Evolutionary conservation across 2,797 vertebrate species (phyloP), one percentile per base, ranked within the genome.

Genomic region (Hydrolagus colliei): DNA sequence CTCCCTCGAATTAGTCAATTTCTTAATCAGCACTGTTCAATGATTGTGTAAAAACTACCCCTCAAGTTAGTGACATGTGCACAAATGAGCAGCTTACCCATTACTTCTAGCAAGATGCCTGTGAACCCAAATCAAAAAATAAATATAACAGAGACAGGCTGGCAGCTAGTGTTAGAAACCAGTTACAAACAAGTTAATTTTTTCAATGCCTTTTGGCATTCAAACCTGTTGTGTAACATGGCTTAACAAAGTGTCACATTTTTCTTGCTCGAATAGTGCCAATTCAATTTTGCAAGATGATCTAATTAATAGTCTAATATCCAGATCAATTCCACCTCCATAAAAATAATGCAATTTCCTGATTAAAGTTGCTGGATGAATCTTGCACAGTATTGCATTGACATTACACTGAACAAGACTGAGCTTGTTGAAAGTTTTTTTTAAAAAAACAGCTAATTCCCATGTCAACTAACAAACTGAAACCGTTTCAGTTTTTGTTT

Each of bases 121-220:
- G 41, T 3, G 6, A 52, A 52, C 3, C 14, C 65, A 68, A 16
- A 27, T 71, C 67, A 67, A 68, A 84, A 68, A 84, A 67, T 84
- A 84, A 84, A 84, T 84, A 84, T 68, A 84, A 68, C 79, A 84
- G 63, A 84, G 79, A 35, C 79, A 84, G 79, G 18, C 27, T 84
- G 79, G 79, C 79, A 84, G 79, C 32, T 68, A n/a, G 79, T 71
- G 32, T 35, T 84, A 68, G 79, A 84, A 27, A 84, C 79, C 79
- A 84, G 65, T 71, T 84, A 84, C 65, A 84, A 84, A 84, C 65
- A 84, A 84, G 79, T 63, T 84, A 35, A 62, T 27, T 67, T 84
- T 84, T 71, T 84, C 65, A 84, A 32, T 41, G 16, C 65, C 79
- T 84, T 84, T 84, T 84, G 79, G 79, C 79, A 84, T 41, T 18